Conservation (phyloP, 53 echinoderm and acorn worm species). For the Antedon mediterranea region DNA sequence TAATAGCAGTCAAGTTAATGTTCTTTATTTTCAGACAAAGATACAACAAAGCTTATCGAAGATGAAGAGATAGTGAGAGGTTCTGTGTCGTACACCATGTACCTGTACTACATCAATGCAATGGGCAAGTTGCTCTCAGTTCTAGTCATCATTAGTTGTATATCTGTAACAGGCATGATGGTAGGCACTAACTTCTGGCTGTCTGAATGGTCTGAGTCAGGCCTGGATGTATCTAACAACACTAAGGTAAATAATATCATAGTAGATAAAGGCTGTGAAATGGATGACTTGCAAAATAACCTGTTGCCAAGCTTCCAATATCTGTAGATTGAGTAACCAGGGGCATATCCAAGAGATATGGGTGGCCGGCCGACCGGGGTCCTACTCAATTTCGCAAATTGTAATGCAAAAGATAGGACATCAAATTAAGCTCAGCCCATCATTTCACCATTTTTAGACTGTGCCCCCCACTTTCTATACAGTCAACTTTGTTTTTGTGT, state of each 20-base stretch:
- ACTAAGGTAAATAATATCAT: constrained; percentile 3
- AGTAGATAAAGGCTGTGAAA: no score
- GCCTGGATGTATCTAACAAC: constrained; percentile 8
- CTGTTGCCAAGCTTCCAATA: no score
- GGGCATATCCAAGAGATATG: no score
- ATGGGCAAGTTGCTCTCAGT: constrained; percentile 20
- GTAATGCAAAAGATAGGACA: no score
- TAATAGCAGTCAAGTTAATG: not conserved
- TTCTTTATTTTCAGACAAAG: constrained; percentile 4
- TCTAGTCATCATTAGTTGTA: constrained; percentile 18
- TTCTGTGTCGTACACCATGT: constrained; percentile 38
- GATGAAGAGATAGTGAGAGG: constrained; percentile 51
- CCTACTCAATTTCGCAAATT: no score
- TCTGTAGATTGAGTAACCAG: no score
- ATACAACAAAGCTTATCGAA: constrained; percentile 26
- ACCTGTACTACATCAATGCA: constrained; percentile 26
- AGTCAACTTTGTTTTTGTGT: no score
- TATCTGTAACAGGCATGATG: constrained; percentile 14
- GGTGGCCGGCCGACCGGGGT: no score
- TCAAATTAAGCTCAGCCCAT: no score
- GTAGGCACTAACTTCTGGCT: constrained; percentile 74
- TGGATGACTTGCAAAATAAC: no score
- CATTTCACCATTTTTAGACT: no score
- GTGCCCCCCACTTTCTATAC: no score
- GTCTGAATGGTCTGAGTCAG: constrained; percentile 52